Conservation (phyloP, 2,888 invertebrate genomes). For the Caenorhabditis sulstoni region DNA sequence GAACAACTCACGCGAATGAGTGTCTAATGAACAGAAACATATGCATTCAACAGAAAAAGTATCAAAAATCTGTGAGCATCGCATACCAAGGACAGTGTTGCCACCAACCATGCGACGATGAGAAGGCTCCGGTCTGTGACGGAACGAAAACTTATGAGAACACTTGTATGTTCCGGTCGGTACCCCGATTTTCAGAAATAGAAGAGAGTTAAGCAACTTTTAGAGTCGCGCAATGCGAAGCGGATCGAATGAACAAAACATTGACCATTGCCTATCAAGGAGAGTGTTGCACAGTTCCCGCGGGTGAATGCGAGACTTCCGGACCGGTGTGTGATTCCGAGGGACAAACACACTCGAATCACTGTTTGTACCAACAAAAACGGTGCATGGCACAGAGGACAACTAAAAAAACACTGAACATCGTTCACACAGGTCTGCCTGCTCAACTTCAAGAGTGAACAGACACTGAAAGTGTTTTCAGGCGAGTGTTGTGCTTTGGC, state of each 20-base stretch:
- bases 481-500: constrained; percentile 74
- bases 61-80: constrained; percentile 60
- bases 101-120: constrained; percentile 63
- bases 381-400: constrained; percentile 69
- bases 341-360: constrained; percentile 67
- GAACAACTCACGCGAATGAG: constrained; percentile 73
- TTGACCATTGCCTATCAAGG: constrained; percentile 67
- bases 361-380: constrained; percentile 73
- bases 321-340: constrained; percentile 74
- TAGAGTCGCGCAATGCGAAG: constrained; percentile 74
- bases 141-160: constrained; percentile 63
- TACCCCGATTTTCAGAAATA: too few species aligned
- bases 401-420: constrained; percentile 60
- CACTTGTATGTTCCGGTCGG: constrained; percentile 61
- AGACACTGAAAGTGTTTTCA: constrained; percentile 9
- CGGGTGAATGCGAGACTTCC: constrained; percentile 61
- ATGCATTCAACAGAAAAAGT: constrained; percentile 65
- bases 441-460: background rate
- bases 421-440: constrained; percentile 68
- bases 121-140: constrained; percentile 72
- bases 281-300: constrained; percentile 67
- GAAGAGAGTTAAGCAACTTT: too few species aligned
- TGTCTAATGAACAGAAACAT: constrained; percentile 70
- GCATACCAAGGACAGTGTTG: constrained; percentile 69
- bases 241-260: constrained; percentile 62